Evolutionary conservation across 2,113 vertebrate species (phyloP).

Genomic region (Rhabdornis inornatus): DNA sequence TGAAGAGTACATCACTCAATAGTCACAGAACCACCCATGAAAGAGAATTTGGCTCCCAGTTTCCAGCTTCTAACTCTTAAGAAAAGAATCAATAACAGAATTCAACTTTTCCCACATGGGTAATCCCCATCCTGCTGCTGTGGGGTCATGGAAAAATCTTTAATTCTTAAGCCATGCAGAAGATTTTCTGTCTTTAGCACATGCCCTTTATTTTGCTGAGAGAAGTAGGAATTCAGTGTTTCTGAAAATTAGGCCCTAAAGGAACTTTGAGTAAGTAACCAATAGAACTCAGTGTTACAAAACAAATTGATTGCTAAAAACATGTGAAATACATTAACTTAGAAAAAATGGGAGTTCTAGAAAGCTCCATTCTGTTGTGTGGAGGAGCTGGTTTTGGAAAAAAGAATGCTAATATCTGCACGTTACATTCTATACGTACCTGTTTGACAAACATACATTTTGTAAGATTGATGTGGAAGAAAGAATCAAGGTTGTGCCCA

Average conservation of each 20-base stretch:
- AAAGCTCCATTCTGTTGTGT: neutral
- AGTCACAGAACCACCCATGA: neutral
- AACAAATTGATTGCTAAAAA: neutral
- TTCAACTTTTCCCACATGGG: neutral
- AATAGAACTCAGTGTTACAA: neutral
- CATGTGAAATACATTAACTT: neutral
- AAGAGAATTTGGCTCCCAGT: neutral
- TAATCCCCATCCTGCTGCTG: neutral
- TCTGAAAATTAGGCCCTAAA: neutral
- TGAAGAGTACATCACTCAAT: neutral
- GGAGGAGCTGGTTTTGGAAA: neutral
- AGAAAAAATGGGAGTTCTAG: neutral
- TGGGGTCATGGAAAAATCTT: neutral
- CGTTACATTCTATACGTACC: rapidly evolving
- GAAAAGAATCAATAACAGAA: neutral
- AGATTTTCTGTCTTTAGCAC: neutral
- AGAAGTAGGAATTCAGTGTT: neutral
- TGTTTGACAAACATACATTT: neutral
- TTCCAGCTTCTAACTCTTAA: neutral
- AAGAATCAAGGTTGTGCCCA: neutral
- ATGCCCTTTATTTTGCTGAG: neutral
- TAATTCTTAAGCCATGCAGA: neutral
- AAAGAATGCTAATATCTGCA: neutral
- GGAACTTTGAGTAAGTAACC: neutral
- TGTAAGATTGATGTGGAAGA: neutral